Evolutionary conservation across 1,140 invertebrate genomes (phyloP).

Genomic region (Coptotermes formosanus): DNA sequence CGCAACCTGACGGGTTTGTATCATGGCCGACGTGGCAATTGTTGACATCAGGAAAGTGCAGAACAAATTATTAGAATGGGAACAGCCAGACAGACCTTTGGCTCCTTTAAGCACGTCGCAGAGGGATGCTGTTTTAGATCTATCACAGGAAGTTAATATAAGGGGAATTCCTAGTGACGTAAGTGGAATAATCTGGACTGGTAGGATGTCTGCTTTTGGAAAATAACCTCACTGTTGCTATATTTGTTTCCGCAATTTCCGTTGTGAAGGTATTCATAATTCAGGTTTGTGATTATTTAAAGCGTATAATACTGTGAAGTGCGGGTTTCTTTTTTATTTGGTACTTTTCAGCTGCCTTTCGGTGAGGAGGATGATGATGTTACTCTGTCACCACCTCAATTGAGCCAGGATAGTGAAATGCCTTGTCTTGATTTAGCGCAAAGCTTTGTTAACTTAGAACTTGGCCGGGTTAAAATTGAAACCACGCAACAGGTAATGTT

Average conservation of each 20-base stretch:
- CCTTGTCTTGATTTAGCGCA: background rate
- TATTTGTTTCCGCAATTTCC: background rate
- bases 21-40: constrained; percentile 13
- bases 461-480: constrained; percentile 21
- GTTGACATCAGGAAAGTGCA: constrained; percentile 10
- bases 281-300: background rate
- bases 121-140: constrained; percentile 26
- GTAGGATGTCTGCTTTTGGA: background rate
- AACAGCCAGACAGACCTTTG: constrained; percentile 25
- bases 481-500: constrained; percentile 21
- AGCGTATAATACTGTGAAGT: background rate
- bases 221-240: background rate
- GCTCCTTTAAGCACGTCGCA: constrained; percentile 30
- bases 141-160: constrained; percentile 28
- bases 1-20: background rate
- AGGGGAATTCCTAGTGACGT: background rate
- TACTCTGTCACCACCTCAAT: no score
- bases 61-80: constrained; percentile 28
- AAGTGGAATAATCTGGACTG: background rate
- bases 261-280: background rate
- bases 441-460: background rate
- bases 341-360: background rate
- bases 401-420: background rate
- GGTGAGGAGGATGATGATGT: background rate
- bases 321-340: background rate